Evolutionary conservation across 2,113 vertebrate species (phyloP).

Genomic region (Lepisosteus oculatus): DNA sequence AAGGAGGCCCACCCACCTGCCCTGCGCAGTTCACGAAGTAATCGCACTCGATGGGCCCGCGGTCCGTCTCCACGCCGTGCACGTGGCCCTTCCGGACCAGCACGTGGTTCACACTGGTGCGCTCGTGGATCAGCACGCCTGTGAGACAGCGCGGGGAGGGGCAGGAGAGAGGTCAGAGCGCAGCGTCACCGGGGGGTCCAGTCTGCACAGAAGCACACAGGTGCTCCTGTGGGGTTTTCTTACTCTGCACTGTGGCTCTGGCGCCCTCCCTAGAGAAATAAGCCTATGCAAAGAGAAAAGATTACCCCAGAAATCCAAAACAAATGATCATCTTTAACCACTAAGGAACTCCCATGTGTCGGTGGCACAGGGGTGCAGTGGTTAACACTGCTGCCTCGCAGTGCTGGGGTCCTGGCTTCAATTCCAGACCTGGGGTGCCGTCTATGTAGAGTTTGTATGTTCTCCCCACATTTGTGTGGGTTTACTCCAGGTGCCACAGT

Average conservation of each 20-base stretch:
- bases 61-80: conserved; percentile 83
- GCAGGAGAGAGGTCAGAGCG: neutral
- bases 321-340: no score
- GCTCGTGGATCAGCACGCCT: conserved; percentile 90
- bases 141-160: neutral
- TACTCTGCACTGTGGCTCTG: no score
- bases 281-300: neutral
- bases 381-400: no score
- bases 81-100: conserved; percentile 80
- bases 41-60: conserved; percentile 85
- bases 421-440: no score
- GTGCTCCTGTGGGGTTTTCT: no score
- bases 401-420: no score
- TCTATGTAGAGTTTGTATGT: no score
- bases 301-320: neutral
- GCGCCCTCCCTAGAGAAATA: neutral
- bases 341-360: neutral
- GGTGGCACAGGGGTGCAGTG: no score
- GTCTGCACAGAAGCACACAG: no score
- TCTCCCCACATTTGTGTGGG: no score
- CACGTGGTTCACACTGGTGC: conserved; percentile 83
- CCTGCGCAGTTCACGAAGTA: conserved; percentile 97
- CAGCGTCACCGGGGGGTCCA: no score
- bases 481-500: no score
- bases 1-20: conserved; percentile 69